These are phyloP conservation scores for Drosophila mayri DNA, from an alignment of 1,140 invertebrate species.

Conservation along the genomic window DNA sequence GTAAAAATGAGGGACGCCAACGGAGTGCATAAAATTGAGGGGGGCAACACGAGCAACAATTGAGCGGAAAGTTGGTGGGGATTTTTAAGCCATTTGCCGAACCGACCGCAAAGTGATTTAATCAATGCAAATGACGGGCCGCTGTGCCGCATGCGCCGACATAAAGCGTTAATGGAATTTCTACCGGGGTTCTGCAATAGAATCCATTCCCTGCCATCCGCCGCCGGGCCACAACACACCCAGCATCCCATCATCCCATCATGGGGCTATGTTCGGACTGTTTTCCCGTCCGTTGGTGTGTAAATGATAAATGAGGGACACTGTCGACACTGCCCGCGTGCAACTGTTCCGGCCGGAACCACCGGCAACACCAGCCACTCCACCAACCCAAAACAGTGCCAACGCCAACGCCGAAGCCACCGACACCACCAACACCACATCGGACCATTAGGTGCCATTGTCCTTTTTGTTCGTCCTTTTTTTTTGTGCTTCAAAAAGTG, in stretches of 20 bases:
- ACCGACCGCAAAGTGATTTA: constrained; percentile 76
- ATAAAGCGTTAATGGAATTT: constrained; percentile 70
- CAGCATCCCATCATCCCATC: constrained; percentile 16
- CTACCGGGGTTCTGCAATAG: constrained; percentile 37
- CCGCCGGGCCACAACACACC: constrained; percentile 7
- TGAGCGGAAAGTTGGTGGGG: constrained; percentile 66
- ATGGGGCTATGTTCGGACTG: constrained; percentile 63
- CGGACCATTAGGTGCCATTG: constrained; percentile 74
- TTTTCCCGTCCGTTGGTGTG: constrained; percentile 77
- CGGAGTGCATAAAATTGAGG: constrained; percentile 48
- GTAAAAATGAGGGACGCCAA: background rate
- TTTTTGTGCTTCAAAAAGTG: constrained; percentile 23
- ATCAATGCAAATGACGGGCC: constrained; percentile 75
- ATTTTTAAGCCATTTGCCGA: constrained; percentile 69
- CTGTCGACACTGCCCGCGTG: constrained; percentile 44
- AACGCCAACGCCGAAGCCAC: constrained; percentile 31
- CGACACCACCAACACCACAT: constrained; percentile 52
- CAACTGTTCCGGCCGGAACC: constrained; percentile 63
- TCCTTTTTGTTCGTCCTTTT: constrained; percentile 47
- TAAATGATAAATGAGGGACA: constrained; percentile 81
- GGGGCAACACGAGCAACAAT: constrained; percentile 42
- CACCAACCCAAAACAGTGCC: constrained; percentile 17
- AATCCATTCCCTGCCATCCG: constrained; percentile 29
- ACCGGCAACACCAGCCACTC: constrained; percentile 55
- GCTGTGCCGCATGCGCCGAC: constrained; percentile 44